Conservation (phyloP, 35 echinoderm and acorn worm genomes). For the Heliocidaris tuberculata region DNA sequence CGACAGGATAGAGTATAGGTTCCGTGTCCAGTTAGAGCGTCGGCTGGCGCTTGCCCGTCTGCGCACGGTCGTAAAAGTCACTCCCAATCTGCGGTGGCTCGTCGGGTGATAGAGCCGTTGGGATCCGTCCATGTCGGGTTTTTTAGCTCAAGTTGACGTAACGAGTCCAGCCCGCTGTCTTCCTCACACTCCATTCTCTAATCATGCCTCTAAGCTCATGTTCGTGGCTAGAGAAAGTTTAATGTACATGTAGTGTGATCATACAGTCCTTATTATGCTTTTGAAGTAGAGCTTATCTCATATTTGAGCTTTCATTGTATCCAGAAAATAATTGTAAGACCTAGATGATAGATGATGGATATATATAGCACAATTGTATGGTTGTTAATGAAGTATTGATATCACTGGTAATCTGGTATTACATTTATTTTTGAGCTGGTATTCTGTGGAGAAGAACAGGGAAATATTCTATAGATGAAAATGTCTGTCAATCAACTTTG, state of each 20-base stretch:
- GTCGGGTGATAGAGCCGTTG: slow-evolving; percentile 3
- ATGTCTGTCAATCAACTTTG: too few relatives aligned
- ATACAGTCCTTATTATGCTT: neutral
- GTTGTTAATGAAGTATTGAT: too few relatives aligned
- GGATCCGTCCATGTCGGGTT: neutral
- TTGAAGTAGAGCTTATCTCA: neutral
- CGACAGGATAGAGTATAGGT: neutral
- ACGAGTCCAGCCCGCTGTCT: neutral
- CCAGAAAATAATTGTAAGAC: too few relatives aligned
- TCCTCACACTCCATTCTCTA: neutral
- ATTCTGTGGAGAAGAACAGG: too few relatives aligned
- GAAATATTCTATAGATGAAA: too few relatives aligned
- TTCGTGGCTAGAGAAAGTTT: neutral
- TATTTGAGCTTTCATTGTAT: too few relatives aligned
- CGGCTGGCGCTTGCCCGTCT: neutral
- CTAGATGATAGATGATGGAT: too few relatives aligned
- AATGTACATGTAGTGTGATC: neutral
- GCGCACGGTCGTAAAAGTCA: slow-evolving; percentile 8
- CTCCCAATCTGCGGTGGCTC: neutral
- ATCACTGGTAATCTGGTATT: too few relatives aligned
- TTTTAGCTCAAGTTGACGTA: neutral
- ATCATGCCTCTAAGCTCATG: neutral
- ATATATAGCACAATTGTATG: too few relatives aligned
- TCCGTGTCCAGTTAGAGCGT: neutral
- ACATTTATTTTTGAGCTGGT: too few relatives aligned